Evolutionary conservation across 2,113 vertebrate species (phyloP), one percentile per base, ranked within the genome.

Genomic region (Neodon shergylaensis): DNA sequence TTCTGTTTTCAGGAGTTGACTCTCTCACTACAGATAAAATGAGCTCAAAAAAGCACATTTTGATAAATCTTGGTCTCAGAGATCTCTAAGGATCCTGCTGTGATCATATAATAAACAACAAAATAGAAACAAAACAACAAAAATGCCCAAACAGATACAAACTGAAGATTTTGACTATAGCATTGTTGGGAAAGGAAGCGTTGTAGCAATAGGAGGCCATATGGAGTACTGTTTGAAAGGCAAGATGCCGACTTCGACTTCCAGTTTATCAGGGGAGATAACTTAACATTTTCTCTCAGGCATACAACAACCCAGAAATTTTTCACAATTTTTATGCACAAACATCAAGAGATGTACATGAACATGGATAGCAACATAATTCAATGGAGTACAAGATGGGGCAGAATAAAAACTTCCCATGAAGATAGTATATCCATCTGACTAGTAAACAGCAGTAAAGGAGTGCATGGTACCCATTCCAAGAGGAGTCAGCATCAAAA

Each of bases 41-140:
- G 52, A 54, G 0, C 63, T 65, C 84, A 39, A 63, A 74, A 89
- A 93, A 54, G 12, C 65, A 84, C 3, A 81, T 24, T 92, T 26
- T 68, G 76, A 92, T 36, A 88, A 11, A 83, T 94, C n/a, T 93
- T n/a, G 79, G 70, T 14, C 5, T 94, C 31, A 74, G 12, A 78
- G 11, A 17, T 77, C 14, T 72, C 74, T 3, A 90, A 92, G 28
- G 58, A 70, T 74, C 5, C 5, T 8, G 83, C 13, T 16, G 89
- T 77, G 70, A 8, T 31, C n/a, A 94, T 90, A 70, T 16, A 95
- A 65, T 47, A 96, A 90, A 90, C 63, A 86, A 84, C 17, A 96
- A 88, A 83, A 31, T 39, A 90, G 8, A 77, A 93, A 74, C 91
- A 7, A 88, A 36, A 19, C 3, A 86, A 73, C 49, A 92, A 87